Conservation (phyloP, 2,113 vertebrate genomes). For the crab-eating macaque (Macaca fascicularis) region DNA sequence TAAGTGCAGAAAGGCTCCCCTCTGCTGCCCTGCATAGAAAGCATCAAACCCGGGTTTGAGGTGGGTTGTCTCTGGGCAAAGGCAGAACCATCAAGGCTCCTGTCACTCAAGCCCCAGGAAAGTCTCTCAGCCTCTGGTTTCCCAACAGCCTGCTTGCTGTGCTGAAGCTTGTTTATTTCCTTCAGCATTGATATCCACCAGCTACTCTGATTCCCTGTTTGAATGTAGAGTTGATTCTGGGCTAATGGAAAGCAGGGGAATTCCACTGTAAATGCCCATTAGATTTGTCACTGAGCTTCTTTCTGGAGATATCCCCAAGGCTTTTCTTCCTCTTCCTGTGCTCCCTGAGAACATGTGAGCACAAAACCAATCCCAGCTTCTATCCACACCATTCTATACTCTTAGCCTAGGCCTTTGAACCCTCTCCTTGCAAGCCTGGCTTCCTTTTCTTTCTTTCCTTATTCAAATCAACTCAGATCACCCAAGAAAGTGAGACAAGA, state of each 20-base stretch:
- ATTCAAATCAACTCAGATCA: background rate
- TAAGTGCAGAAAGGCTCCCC: background rate
- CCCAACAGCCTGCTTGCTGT: background rate
- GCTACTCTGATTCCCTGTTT: background rate
- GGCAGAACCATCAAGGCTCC: background rate
- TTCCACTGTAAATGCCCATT: background rate
- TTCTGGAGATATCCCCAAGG: background rate
- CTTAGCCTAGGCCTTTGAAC: background rate
- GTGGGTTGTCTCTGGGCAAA: background rate
- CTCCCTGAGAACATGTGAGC: background rate
- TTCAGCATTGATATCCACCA: background rate
- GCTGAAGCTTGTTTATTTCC: background rate
- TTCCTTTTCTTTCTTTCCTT: conserved; percentile 21
- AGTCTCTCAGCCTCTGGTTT: background rate
- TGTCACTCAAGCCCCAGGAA: background rate
- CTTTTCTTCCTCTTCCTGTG: background rate
- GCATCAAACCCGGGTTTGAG: background rate
- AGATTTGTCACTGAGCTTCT: background rate
- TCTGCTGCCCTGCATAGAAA: background rate
- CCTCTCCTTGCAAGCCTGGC: background rate
- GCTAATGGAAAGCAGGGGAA: background rate
- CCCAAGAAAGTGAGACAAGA: conserved; percentile 32
- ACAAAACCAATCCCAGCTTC: background rate
- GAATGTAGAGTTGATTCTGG: background rate
- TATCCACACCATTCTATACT: background rate